phyloP scores from a whole-genome alignment of 2,888 invertebrate genomes.

The Augiades crinisus region DNA sequence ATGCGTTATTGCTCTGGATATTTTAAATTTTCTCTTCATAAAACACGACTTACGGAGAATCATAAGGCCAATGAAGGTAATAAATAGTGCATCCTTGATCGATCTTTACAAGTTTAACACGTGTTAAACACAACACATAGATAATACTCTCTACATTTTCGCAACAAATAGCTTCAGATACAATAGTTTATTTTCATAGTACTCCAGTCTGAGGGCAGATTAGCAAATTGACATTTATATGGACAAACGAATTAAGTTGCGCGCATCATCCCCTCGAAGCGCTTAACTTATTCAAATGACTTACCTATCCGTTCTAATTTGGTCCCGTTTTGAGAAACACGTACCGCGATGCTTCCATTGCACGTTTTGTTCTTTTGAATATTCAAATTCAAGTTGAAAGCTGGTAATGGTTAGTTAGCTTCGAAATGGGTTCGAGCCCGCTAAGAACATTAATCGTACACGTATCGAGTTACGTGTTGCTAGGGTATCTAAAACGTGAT shows the following conservation, averaged over 20 bases:
- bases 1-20: too few species aligned
- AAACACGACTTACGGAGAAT: too few species aligned
- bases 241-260: constrained; percentile 33
- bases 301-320: constrained; percentile 33
- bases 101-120: too few species aligned
- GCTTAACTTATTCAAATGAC: constrained; percentile 35
- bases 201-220: too few species aligned
- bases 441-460: constrained; percentile 65
- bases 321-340: constrained; percentile 45
- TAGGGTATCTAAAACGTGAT: constrained; percentile 67
- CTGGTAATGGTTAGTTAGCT: constrained; percentile 68
- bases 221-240: constrained; percentile 25
- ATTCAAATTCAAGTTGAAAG: constrained; percentile 68
- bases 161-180: too few species aligned
- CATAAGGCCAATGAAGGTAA: too few species aligned
- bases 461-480: constrained; percentile 66
- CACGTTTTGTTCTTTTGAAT: constrained; percentile 59
- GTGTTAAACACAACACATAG: too few species aligned
- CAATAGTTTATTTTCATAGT: too few species aligned
- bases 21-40: too few species aligned
- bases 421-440: constrained; percentile 51
- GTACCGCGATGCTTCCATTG: constrained; percentile 38
- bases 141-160: neutral
- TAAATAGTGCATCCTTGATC: too few species aligned
- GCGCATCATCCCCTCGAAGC: constrained; percentile 32